Evolutionary conservation across 2,797 vertebrate species (phyloP), one percentile per base, ranked within the genome.

Genomic region (Artibeus lituratus): DNA sequence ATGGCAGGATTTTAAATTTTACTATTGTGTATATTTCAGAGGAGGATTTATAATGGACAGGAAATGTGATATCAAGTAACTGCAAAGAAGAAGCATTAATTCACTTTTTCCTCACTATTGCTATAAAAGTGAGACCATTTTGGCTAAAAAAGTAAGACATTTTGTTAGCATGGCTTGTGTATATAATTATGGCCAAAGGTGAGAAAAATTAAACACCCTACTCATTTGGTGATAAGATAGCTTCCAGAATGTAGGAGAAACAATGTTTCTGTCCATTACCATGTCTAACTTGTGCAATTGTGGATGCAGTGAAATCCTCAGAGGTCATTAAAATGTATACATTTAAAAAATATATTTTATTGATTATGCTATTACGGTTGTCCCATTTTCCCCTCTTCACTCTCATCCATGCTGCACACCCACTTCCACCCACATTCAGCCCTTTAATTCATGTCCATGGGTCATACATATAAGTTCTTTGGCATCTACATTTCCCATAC

Each of bases 11-110:
- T 94, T 91, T 12, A 76, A 74, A 72, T 55, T 87, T 97, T 92
- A 92, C 72, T 80, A 77, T 29, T 92, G 55, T 90, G 10, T 81
- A 16, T 91, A 53, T 87, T 94, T 91, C 70, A 88, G 69, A 90
- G 55, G 77, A 82, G n/a, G 24, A 6, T 82, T 90, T 85, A 90
- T 42, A 87, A 94, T 55, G 49, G 32, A 81, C 69, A 94, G 92
- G 86, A 96, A 96, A 82, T 83, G 35, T 83, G 73, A 85, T 51
- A 57, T 89, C 87, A 94, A 74, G 29, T 94, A 47, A 90, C 47
- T 44, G 76, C 39, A 76, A 78, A 85, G 67, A 89, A 91, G 81
- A 80, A 51, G 29, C 21, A 81, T 44, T 81, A 44, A 86, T n/a
- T 93, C 32, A 65, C 15, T 12, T 84, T 42, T 10, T 7, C 11